A percentile compares a stretch with the other conserved stretches of the same genome.
phyloP scores from a whole-genome alignment of 2,888 invertebrate species.

The Panopea generosa region DNA sequence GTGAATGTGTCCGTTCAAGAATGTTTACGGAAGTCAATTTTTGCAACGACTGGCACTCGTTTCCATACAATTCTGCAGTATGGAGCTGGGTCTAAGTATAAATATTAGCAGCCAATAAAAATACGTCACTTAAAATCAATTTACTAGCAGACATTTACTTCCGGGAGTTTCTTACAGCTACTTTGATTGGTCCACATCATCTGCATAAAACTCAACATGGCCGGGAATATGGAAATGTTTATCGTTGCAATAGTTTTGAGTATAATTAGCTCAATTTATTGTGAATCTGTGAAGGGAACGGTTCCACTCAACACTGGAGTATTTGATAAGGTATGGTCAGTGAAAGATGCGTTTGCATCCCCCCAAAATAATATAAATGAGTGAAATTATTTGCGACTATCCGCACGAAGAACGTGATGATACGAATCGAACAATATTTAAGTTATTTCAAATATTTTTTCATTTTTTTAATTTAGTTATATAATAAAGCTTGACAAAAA shows the following conservation, averaged over 20 bases:
- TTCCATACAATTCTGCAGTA: too few relatives aligned
- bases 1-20: constrained; percentile 38
- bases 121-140: neutral
- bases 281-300: constrained; percentile 79
- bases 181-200: constrained; percentile 74
- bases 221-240: constrained; percentile 39
- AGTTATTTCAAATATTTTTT: too few relatives aligned
- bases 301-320: constrained; percentile 80
- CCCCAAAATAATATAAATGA: too few relatives aligned
- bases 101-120: constrained; percentile 6
- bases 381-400: too few relatives aligned
- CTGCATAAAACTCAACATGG: constrained; percentile 10
- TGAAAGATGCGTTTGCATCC: too few relatives aligned
- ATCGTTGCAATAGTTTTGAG: constrained; percentile 57
- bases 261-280: constrained; percentile 58
- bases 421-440: too few relatives aligned
- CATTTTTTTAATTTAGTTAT: too few relatives aligned
- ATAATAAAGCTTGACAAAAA: too few relatives aligned
- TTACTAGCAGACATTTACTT: constrained; percentile 28
- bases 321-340: constrained; percentile 84
- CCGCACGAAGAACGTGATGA: too few relatives aligned
- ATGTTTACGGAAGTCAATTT: constrained; percentile 39
- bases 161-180: constrained; percentile 8
- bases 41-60: neutral
- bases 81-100: too few relatives aligned